phyloP scores from a whole-genome alignment of 1,140 invertebrate genomes.

The Oryctes rhinoceros region DNA sequence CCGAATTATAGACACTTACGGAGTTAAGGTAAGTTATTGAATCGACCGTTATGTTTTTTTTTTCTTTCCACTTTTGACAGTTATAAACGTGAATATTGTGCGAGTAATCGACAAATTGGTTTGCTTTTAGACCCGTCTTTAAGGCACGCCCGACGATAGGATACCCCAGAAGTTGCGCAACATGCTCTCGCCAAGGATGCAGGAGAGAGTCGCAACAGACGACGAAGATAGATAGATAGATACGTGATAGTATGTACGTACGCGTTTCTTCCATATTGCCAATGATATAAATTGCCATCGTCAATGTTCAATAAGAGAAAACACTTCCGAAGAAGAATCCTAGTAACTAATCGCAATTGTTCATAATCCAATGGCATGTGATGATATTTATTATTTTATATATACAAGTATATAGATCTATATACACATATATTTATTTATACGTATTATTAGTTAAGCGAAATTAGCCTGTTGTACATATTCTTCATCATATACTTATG shows the following conservation, averaged over 20 bases:
- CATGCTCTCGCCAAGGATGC: not conserved
- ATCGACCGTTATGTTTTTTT: too few species aligned
- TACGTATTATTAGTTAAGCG: not conserved
- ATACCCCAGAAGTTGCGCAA: not conserved
- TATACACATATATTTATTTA: slow-evolving; percentile 15
- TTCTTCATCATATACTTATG: not conserved
- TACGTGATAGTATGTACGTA: slow-evolving; percentile 1
- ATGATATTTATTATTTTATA: slow-evolving; percentile 26
- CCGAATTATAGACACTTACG: too few species aligned
- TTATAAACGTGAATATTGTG: too few species aligned
- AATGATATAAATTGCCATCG: slow-evolving; percentile 5
- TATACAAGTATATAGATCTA: slow-evolving; percentile 19
- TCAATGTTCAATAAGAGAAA: not conserved
- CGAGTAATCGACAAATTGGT: not conserved
- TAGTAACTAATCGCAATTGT: slow-evolving; percentile 10
- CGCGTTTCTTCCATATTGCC: slow-evolving; percentile 7
- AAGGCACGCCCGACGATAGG: slow-evolving; percentile 17
- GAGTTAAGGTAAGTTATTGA: too few species aligned
- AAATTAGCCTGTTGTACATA: not conserved
- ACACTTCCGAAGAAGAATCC: not conserved
- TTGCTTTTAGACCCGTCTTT: slow-evolving; percentile 26
- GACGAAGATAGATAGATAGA: not conserved
- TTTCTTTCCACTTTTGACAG: too few species aligned
- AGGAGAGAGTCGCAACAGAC: not conserved
- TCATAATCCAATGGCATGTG: slow-evolving; percentile 17